Percentiles rank a stretch among this genome's conserved stretches.
Evolutionary conservation across 2,797 vertebrate genomes (phyloP).

Genomic region (Galagoides demidoff): DNA sequence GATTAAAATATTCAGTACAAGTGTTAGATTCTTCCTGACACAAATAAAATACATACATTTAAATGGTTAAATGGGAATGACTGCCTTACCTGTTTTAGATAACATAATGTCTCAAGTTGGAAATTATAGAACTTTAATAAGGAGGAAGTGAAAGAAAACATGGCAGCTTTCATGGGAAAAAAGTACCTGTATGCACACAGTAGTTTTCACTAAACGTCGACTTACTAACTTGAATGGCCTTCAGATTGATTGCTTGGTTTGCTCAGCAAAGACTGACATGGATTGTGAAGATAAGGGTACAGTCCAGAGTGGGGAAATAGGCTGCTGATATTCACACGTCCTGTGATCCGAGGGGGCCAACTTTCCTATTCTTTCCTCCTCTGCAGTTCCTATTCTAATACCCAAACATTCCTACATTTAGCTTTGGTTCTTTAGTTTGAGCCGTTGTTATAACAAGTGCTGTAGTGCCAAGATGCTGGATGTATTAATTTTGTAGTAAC

Average conservation of each 20-base stretch:
- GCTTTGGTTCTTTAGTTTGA: neutral
- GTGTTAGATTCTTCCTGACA: neutral
- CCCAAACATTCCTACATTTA: neutral
- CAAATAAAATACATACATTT: neutral
- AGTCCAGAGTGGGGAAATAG: neutral
- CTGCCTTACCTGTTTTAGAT: neutral
- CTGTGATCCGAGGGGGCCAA: neutral
- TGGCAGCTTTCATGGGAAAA: neutral
- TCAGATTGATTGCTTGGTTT: neutral
- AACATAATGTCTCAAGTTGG: neutral
- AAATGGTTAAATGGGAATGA: neutral
- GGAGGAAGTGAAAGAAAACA: neutral
- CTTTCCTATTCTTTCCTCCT: neutral
- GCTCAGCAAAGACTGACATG: neutral
- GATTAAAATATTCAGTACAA: constrained; percentile 42
- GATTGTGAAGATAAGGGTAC: neutral
- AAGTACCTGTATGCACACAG: neutral
- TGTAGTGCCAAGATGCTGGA: neutral
- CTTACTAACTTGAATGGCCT: neutral
- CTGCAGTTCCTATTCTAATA: neutral
- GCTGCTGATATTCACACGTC: neutral
- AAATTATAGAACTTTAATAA: neutral
- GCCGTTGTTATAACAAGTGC: neutral
- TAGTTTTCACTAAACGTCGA: neutral
- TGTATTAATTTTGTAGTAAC: neutral